Conservation (phyloP, 1,140 invertebrate genomes). For the Aphidius ervi region DNA sequence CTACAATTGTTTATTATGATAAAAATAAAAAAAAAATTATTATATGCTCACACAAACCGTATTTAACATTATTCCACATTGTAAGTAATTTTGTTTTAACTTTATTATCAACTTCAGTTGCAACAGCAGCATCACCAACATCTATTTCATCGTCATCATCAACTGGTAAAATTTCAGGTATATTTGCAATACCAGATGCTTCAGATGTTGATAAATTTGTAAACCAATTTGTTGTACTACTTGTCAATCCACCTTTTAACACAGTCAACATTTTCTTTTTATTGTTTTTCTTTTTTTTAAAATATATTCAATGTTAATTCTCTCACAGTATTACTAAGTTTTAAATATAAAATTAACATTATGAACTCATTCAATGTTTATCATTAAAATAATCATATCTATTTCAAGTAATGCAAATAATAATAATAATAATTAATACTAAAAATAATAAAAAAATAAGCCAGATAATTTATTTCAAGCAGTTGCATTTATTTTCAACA, state of each 20-base stretch:
- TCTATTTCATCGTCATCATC: conserved; percentile 23
- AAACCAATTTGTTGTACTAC: conserved; percentile 34
- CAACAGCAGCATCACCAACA: conserved; percentile 41
- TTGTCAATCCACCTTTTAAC: conserved; percentile 35
- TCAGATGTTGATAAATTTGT: conserved; percentile 37
- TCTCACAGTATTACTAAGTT: too few relatives aligned
- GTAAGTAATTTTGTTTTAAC: conserved; percentile 77
- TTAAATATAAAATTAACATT: too few relatives aligned
- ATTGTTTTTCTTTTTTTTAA: background rate
- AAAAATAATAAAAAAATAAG: too few relatives aligned
- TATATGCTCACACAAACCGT: conserved; percentile 56
- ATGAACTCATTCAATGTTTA: too few relatives aligned
- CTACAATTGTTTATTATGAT: background rate
- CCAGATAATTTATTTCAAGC: too few relatives aligned
- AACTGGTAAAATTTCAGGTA: conserved; percentile 32
- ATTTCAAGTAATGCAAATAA: too few relatives aligned
- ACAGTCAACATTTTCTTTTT: background rate
- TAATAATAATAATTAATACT: too few relatives aligned
- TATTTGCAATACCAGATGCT: conserved; percentile 30
- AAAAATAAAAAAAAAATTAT: background rate
- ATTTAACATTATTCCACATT: conserved; percentile 89
- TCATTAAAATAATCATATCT: too few relatives aligned
- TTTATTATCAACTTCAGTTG: conserved; percentile 64
- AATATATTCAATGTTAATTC: background rate
- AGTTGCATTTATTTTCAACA: too few relatives aligned